Conservation (phyloP, 2,113 vertebrate species). For the Halichoerus grypus region DNA sequence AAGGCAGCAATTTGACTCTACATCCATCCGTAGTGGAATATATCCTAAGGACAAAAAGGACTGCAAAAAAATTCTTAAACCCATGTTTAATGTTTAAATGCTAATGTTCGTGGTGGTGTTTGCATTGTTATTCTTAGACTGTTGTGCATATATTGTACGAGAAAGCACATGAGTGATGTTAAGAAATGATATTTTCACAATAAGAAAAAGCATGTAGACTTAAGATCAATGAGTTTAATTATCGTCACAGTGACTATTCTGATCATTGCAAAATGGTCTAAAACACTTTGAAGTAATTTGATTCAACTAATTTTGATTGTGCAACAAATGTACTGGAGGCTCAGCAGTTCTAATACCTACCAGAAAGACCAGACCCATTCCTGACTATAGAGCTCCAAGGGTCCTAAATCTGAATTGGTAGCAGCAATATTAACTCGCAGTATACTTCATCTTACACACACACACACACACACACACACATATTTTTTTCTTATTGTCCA, state of each 20-base stretch:
- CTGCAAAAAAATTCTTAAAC: background rate
- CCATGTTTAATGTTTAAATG: slow-evolving; percentile 7
- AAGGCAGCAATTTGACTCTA: slow-evolving; percentile 16
- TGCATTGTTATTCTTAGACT: background rate
- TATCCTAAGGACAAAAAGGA: slow-evolving; percentile 30
- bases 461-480: background rate
- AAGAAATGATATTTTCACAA: slow-evolving; percentile 44
- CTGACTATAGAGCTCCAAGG: background rate
- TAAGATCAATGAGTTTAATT: slow-evolving; percentile 45
- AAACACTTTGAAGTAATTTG: background rate
- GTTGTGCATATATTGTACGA: background rate
- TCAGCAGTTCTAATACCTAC: background rate
- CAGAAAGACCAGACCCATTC: background rate
- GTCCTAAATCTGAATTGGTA: slow-evolving; percentile 46
- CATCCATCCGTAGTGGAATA: background rate
- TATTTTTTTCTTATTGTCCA: background rate
- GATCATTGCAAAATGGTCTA: background rate
- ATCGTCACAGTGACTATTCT: background rate
- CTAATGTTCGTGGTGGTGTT: background rate
- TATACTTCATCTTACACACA: background rate
- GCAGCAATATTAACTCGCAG: slow-evolving; percentile 12
- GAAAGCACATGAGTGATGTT: slow-evolving; percentile 13
- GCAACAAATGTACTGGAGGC: background rate
- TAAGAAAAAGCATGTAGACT: background rate
- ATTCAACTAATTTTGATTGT: slow-evolving; percentile 24